phyloP scores from a whole-genome alignment of 2,888 invertebrate species.

The Drosophila putrida region DNA sequence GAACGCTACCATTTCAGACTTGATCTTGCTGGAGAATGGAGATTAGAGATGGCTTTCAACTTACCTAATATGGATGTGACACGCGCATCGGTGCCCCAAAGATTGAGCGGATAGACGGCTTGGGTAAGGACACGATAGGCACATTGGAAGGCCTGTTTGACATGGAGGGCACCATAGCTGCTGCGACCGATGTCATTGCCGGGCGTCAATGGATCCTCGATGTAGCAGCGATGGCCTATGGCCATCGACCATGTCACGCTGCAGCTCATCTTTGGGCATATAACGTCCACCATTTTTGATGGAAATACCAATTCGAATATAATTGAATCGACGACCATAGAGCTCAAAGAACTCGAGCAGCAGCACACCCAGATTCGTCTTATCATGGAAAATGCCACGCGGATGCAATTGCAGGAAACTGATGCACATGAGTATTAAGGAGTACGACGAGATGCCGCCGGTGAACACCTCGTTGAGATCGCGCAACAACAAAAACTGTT shows the following conservation, averaged over 20 bases:
- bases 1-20: slow-evolving; percentile 2
- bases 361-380: slow-evolving; percentile 95
- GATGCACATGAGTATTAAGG: slow-evolving; percentile 98
- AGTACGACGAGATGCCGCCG: slow-evolving; percentile 99
- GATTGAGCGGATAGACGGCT: slow-evolving; percentile 88
- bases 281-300: slow-evolving; percentile 97
- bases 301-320: slow-evolving; percentile 93
- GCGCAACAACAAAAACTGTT: slow-evolving; percentile 98
- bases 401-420: slow-evolving; percentile 98
- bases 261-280: slow-evolving; percentile 96
- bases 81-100: slow-evolving; percentile 87
- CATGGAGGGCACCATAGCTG: slow-evolving; percentile 91
- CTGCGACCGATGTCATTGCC: slow-evolving; percentile 99
- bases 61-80: slow-evolving; percentile 88
- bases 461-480: slow-evolving; percentile 99
- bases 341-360: slow-evolving; percentile 99
- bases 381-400: slow-evolving; percentile 90
- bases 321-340: slow-evolving; percentile 98
- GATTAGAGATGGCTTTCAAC: slow-evolving; percentile 25
- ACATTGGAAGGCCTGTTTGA: slow-evolving; percentile 97
- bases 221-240: slow-evolving; percentile 97
- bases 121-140: slow-evolving; percentile 94
- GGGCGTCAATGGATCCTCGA: slow-evolving; percentile 98
- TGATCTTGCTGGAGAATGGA: slow-evolving; percentile 1
- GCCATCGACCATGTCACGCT: slow-evolving; percentile 97